phyloP scores from a whole-genome alignment of 2,797 vertebrate species.

The Myotis vivesi region DNA sequence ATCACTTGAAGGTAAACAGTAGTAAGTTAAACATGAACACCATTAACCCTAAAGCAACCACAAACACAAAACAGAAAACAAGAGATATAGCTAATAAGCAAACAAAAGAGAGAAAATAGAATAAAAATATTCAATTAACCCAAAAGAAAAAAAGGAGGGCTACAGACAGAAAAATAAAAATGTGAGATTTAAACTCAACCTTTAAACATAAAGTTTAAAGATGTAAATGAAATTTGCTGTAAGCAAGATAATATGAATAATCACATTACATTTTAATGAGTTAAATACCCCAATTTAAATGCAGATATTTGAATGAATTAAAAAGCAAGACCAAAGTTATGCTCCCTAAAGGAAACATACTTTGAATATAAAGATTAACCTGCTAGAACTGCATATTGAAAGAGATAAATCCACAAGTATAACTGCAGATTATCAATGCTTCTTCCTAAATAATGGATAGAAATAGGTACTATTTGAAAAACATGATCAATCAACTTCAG shows the following conservation, averaged over 20 bases:
- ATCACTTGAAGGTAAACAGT: background rate
- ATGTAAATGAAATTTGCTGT: background rate
- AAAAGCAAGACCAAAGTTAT: background rate
- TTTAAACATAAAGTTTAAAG: background rate
- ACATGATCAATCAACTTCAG: background rate
- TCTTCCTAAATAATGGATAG: background rate
- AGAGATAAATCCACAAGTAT: background rate
- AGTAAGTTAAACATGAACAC: background rate
- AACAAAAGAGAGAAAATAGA: background rate
- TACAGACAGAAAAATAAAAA: background rate
- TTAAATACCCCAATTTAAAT: background rate
- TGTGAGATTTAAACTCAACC: background rate
- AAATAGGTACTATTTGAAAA: background rate
- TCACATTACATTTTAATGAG: background rate
- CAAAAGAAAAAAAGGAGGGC: background rate
- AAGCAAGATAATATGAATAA: background rate
- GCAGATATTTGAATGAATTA: background rate
- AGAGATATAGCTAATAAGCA: background rate
- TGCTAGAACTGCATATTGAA: background rate
- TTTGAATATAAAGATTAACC: background rate
- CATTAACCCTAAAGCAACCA: background rate
- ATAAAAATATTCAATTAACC: background rate
- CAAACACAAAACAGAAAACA: background rate
- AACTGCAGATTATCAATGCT: background rate
- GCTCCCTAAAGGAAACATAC: background rate